Base-by-base conservation (phyloP, 2,797 vertebrate genomes). In the Pseudochirops cupreus region DNA sequence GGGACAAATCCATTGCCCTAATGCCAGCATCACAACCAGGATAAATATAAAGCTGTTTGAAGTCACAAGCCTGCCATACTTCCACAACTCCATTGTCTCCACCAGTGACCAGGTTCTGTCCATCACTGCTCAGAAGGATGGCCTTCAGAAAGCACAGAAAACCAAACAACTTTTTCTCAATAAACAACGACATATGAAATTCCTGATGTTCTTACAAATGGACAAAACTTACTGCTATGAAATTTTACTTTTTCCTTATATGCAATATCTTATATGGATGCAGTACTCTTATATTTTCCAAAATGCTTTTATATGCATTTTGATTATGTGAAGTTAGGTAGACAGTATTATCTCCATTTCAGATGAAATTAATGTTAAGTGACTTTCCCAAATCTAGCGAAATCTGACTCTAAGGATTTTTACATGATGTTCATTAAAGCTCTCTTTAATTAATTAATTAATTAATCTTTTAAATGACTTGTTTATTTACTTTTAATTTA, bases 61-160 rank as follows among this genome's bases (percentile, higher is more conserved):
- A 99, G 99, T 99, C 99, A 95, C 99, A 99, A 74, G 99, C 99
- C 98, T 99, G 99, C 99, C 99, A 99, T 96, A 99, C 99, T 98
- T 99, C 99, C 95, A 99, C 99, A 91, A 99, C 99, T 6, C 99
- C 99, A 3, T 99, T 99, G 98, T 99, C 99, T 52, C 99, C 99
- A 62, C 99, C 99, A 0, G 99, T 99, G 98, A 99, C 99, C 98
- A 99, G 97, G 98, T 99, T 99, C 99, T 99, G 99, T 33, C 99
- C 99, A 92, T 99, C 99, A 0, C 99, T 99, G 97, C 99, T 99
- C 98, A 99, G 98, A 97, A 99, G 99, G 97, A 99, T 99, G 57
- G 99, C 99, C 99, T 99, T 98, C 29, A 95, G 90, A 93, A 95
- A 97, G 94, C 91, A 97, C 6, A 97, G 93, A 97, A 96, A 95